These are phyloP conservation scores for Oryzias curvinotus DNA, from an alignment of 2,113 vertebrate genomes.

Conservation along the genomic window DNA sequence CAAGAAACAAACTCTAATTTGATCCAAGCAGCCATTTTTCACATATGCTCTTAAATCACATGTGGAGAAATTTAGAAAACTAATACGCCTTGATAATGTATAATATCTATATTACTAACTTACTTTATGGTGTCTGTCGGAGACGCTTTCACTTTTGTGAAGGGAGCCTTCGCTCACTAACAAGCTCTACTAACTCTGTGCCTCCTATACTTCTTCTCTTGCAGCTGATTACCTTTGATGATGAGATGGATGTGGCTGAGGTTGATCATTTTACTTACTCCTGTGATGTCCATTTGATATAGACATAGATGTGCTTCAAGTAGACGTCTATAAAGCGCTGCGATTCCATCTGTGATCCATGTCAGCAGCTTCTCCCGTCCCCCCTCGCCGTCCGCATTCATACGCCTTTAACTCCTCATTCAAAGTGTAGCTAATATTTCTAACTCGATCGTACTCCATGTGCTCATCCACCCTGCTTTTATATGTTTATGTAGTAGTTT, in stretches of 20 bases:
- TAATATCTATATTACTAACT: conserved; percentile 10
- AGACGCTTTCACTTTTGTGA: conserved; percentile 24
- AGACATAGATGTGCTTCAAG: conserved; percentile 41
- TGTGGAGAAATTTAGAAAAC: not conserved
- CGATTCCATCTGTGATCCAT: conserved; percentile 30
- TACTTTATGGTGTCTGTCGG: conserved; percentile 9
- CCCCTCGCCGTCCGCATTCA: conserved; percentile 5
- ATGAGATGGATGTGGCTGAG: conserved; percentile 97
- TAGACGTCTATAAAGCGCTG: conserved; percentile 28
- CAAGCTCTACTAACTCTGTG: conserved; percentile 72
- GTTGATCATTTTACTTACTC: conserved; percentile 84
- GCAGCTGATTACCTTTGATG: conserved; percentile 93
- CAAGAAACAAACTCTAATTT: too few relatives aligned
- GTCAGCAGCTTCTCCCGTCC: conserved; percentile 40
- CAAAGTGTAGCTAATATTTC: conserved; percentile 20
- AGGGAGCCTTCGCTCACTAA: conserved; percentile 31
- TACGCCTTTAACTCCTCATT: conserved; percentile 14
- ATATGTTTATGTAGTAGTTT: conserved; percentile 1
- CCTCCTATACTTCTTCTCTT: conserved; percentile 80
- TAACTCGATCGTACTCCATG: conserved; percentile 26
- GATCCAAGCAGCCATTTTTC: too few relatives aligned
- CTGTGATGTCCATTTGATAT: conserved; percentile 44
- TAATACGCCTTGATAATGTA: not conserved
- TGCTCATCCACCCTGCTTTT: conserved; percentile 33
- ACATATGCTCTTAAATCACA: too few relatives aligned